A percentile compares a stretch with the other conserved stretches of the same genome.
Evolutionary conservation across 1,140 invertebrate genomes (phyloP).

Genomic region (Glomeris maerens): DNA sequence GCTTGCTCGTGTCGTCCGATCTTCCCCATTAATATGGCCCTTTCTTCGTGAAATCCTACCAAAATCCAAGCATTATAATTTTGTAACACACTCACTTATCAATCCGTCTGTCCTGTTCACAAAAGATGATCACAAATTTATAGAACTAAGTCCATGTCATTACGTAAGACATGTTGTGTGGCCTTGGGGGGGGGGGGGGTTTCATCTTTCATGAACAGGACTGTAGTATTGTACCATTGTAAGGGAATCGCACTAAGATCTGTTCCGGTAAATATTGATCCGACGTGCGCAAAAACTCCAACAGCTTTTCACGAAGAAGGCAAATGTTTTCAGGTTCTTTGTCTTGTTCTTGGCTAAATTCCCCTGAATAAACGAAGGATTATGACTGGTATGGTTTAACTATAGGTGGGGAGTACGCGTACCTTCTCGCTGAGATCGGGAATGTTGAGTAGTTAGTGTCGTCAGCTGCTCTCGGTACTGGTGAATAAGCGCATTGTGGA

Average conservation of each 20-base stretch:
- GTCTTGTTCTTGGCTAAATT: too few species aligned
- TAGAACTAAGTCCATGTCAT: not conserved
- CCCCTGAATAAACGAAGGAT: too few species aligned
- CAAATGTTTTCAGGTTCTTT: too few species aligned
- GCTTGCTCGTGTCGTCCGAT: constrained; percentile 79
- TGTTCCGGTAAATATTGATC: constrained; percentile 69
- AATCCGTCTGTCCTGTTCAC: not conserved
- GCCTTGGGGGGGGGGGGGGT: too few species aligned
- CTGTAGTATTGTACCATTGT: constrained; percentile 41
- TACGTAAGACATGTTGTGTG: too few species aligned
- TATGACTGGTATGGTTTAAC: too few species aligned
- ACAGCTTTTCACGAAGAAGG: constrained; percentile 47
- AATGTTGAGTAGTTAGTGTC: constrained; percentile 3
- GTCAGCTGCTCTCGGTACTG: constrained; percentile 57
- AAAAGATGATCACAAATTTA: not conserved
- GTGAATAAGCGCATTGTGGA: constrained; percentile 80
- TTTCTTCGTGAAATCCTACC: constrained; percentile 67
- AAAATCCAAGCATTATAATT: constrained; percentile 10
- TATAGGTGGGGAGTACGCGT: too few species aligned
- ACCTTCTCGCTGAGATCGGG: too few species aligned
- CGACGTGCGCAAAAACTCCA: constrained; percentile 71
- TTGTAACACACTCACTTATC: constrained; percentile 7
- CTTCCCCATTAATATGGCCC: constrained; percentile 78
- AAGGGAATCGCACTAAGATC: constrained; percentile 74
- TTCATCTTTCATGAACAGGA: not conserved